Evolutionary conservation across 2,888 invertebrate species (phyloP).

Genomic region (Buathra laborator): DNA sequence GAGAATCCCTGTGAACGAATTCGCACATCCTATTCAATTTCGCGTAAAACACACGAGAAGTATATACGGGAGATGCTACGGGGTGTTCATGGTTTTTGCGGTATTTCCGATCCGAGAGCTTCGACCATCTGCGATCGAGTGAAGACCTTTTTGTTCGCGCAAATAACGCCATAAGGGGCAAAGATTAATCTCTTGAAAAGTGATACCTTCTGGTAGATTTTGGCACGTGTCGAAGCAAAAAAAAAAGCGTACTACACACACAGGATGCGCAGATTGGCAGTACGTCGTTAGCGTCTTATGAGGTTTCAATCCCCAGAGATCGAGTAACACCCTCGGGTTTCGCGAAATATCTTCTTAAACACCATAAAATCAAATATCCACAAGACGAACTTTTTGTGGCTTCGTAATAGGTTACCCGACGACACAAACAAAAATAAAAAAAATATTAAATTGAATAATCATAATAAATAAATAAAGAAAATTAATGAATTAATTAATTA

Average conservation of each 20-base stretch:
- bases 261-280: slow-evolving; percentile 56
- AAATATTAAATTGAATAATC: no score
- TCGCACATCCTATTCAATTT: slow-evolving; percentile 12
- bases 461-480: no score
- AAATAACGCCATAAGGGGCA: slow-evolving; percentile 23
- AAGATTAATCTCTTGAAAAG: slow-evolving; percentile 47
- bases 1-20: not conserved
- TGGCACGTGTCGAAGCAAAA: slow-evolving; percentile 44
- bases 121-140: slow-evolving; percentile 11
- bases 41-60: not conserved
- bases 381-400: not conserved
- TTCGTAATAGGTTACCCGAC: not conserved
- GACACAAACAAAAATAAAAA: no score
- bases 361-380: slow-evolving; percentile 25
- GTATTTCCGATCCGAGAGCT: slow-evolving; percentile 40
- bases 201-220: slow-evolving; percentile 50
- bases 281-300: slow-evolving; percentile 41
- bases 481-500: no score
- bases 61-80: not conserved
- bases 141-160: slow-evolving; percentile 37
- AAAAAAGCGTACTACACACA: not conserved
- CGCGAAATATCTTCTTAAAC: not conserved
- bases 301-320: slow-evolving; percentile 57
- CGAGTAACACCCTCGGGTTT: slow-evolving; percentile 48
- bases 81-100: slow-evolving; percentile 17